Base-by-base conservation (phyloP, 2,888 invertebrate species). In the Yponomeuta cagnagella region DNA sequence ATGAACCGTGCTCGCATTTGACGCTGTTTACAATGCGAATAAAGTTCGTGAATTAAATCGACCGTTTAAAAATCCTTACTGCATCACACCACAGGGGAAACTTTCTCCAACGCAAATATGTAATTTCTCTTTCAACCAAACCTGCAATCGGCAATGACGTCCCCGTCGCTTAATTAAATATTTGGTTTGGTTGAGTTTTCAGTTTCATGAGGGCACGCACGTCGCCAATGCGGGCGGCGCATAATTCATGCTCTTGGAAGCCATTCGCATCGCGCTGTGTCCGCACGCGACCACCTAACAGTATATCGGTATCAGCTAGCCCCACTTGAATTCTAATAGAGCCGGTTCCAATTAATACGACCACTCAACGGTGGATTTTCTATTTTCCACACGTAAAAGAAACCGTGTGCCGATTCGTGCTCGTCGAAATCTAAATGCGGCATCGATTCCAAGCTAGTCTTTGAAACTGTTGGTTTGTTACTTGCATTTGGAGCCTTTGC, bases 381-480 rank as follows among this genome's bases (percentile, higher is more conserved):
- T 91, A 92, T 92, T 92, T 91, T 90, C 89, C 83, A 89, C 90
- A 90, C 90, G 91, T 90, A 91, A 91, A 91, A 90, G 92, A 91
- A 92, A 92, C 86, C 82, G 85, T 87, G 85, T 86, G 83, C 86
- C 87, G 77, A 77, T 79, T 80, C 81, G 80, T 81, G 77, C 82
- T 84, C 81, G 75, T 87, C 85, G 89, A 90, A 89, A 89, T 87
- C 86, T 86, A 85, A 87, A 86, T 83, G 82, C 80, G 80, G 79
- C 80, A 83, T 77, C 69, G 69, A 69, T 69, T 69, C 37, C 23
- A 52, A 30, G 23, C 65, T 58, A 58, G 52, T 12, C 52, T 58
- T 58, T 58, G 52, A 15, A 58, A 58, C 52, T 58, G 52, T 58
- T 58, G 5, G 52, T 15, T 58, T 3, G 52, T 58, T 58, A 58